phyloP scores from a whole-genome alignment of 2,113 vertebrate species.

The Bubo scandiacus region DNA sequence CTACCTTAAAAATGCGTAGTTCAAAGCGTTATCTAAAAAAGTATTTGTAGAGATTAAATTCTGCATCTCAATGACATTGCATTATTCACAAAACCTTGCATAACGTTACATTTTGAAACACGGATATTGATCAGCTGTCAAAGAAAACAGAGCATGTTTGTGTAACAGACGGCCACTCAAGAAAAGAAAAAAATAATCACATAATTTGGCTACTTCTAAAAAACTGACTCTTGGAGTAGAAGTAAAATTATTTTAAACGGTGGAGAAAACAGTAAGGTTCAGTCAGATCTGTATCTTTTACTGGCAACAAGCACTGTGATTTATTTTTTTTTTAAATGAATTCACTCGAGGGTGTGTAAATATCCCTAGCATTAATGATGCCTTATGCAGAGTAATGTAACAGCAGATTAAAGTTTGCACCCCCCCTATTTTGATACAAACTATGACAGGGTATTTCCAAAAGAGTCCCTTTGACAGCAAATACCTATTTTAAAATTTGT shows the following conservation, averaged over 20 bases:
- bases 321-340: background rate
- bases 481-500: background rate
- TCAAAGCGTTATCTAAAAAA: constrained; percentile 26
- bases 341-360: background rate
- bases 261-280: background rate
- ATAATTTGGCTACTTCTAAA: background rate
- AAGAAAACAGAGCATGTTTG: background rate
- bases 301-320: background rate
- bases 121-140: constrained; percentile 1
- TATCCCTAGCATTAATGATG: background rate
- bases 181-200: background rate
- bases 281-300: background rate
- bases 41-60: background rate
- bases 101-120: background rate
- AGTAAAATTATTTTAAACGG: background rate
- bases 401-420: background rate
- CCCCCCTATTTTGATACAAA: background rate
- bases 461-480: constrained; percentile 21
- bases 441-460: background rate
- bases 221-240: background rate
- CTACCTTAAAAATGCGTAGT: background rate
- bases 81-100: background rate
- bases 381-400: background rate
- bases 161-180: background rate
- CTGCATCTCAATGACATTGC: background rate